phyloP scores from a whole-genome alignment of 2,888 invertebrate species.

The Ophion ellenae region DNA sequence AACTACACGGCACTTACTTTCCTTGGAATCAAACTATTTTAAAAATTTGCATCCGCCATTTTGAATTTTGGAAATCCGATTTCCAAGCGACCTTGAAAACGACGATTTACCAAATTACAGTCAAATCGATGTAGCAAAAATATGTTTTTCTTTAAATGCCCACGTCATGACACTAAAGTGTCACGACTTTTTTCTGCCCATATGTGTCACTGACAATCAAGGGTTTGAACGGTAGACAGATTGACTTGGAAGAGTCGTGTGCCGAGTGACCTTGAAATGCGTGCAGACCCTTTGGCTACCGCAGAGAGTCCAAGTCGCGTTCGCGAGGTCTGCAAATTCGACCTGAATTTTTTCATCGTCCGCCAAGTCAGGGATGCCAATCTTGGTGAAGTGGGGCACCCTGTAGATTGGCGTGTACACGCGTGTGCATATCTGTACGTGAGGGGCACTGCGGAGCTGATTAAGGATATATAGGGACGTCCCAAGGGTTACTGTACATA shows the following conservation, averaged over 20 bases:
- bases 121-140: too few relatives aligned
- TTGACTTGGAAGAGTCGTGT: neutral
- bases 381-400: constrained; percentile 17
- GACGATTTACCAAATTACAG: too few relatives aligned
- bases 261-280: neutral
- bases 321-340: neutral
- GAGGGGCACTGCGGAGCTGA: constrained; percentile 57
- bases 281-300: neutral
- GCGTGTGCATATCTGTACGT: constrained; percentile 38
- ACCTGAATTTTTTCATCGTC: too few relatives aligned
- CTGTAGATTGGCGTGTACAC: neutral
- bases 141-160: too few relatives aligned
- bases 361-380: too few relatives aligned
- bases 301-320: neutral
- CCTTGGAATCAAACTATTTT: too few relatives aligned
- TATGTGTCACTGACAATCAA: neutral
- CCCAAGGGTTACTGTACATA: constrained; percentile 54
- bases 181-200: too few relatives aligned
- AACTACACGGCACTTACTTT: too few relatives aligned
- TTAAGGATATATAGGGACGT: constrained; percentile 67
- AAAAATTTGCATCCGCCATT: too few relatives aligned
- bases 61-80: too few relatives aligned
- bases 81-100: too few relatives aligned
- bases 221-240: neutral
- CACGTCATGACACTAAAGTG: too few relatives aligned